Conservation (phyloP, 2,797 vertebrate species). For the Sphaeramia orbicularis region DNA sequence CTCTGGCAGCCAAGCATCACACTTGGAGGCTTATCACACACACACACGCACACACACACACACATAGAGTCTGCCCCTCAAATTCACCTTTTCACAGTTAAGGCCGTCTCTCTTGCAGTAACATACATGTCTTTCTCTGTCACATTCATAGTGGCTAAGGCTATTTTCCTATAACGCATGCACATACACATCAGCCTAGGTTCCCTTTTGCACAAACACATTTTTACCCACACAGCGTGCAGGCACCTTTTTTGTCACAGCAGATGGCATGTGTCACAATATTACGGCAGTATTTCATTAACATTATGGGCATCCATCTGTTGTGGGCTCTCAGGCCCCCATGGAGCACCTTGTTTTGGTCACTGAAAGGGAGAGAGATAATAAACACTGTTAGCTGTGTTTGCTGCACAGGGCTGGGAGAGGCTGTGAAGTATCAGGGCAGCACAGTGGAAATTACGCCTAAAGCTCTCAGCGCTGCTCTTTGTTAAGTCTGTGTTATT, state of each 20-base stretch:
- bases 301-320: constrained; percentile 82
- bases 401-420: constrained; percentile 22
- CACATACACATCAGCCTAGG: constrained; percentile 15
- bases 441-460: neutral
- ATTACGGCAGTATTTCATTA: constrained; percentile 81
- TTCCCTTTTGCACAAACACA: constrained; percentile 52
- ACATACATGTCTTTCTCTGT: constrained; percentile 32
- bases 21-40: constrained; percentile 60
- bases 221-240: constrained; percentile 58
- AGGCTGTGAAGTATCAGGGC: constrained; percentile 12
- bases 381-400: constrained; percentile 67
- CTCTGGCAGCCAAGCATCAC: constrained; percentile 65
- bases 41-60: no score
- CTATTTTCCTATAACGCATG: constrained; percentile 35
- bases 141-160: constrained; percentile 32
- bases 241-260: constrained; percentile 69
- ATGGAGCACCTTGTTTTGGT: constrained; percentile 71
- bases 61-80: constrained; percentile 17
- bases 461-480: neutral
- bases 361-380: constrained; percentile 56
- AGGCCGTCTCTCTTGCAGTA: constrained; percentile 23
- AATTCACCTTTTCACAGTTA: constrained; percentile 35
- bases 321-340: constrained; percentile 60
- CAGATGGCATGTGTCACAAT: constrained; percentile 82
- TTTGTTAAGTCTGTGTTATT: neutral